These are phyloP conservation scores for Desmophyllum pertusum DNA, from an alignment of 92 coral and sea anemone species.

Conservation along the genomic window DNA sequence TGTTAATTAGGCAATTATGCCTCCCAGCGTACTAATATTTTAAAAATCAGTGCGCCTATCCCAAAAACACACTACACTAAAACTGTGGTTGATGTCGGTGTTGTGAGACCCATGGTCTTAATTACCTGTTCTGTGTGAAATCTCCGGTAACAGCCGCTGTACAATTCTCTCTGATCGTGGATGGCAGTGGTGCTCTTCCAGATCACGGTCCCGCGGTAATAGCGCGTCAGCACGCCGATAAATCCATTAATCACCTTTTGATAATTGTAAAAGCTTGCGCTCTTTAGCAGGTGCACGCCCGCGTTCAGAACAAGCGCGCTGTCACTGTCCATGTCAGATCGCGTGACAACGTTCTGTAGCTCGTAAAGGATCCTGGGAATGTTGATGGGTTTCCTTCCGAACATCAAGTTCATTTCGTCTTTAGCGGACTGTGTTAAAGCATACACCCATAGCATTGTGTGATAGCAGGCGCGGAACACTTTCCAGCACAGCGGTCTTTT, in stretches of 20 bases:
- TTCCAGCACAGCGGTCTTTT: conserved; percentile 73
- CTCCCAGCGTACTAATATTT: no score
- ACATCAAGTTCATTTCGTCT: conserved; percentile 77
- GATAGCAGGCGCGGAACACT: conserved; percentile 83
- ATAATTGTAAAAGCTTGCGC: conserved; percentile 79
- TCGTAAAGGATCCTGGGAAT: conserved; percentile 79
- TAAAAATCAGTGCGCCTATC: neutral
- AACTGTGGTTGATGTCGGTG: neutral
- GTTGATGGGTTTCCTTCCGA: conserved; percentile 69
- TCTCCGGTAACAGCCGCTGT: conserved; percentile 87
- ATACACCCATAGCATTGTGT: conserved; percentile 92
- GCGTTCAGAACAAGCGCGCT: conserved; percentile 83
- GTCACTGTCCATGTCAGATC: conserved; percentile 81
- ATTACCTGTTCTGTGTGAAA: conserved; percentile 92
- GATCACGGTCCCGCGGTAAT: conserved; percentile 79
- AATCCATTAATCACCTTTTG: conserved; percentile 81
- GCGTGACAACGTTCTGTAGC: conserved; percentile 64
- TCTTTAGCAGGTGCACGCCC: conserved; percentile 85
- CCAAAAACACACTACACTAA: neutral
- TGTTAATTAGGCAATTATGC: no score
- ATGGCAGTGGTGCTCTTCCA: conserved; percentile 90
- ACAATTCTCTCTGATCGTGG: conserved; percentile 82
- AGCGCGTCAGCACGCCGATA: conserved; percentile 58
- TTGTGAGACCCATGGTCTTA: neutral
- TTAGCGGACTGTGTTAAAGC: conserved; percentile 67